A percentile compares a stretch with the other conserved stretches of the same genome.
These are phyloP conservation scores for Ciconia maguari DNA, from an alignment of 2,113 vertebrate species.

Conservation along the genomic window DNA sequence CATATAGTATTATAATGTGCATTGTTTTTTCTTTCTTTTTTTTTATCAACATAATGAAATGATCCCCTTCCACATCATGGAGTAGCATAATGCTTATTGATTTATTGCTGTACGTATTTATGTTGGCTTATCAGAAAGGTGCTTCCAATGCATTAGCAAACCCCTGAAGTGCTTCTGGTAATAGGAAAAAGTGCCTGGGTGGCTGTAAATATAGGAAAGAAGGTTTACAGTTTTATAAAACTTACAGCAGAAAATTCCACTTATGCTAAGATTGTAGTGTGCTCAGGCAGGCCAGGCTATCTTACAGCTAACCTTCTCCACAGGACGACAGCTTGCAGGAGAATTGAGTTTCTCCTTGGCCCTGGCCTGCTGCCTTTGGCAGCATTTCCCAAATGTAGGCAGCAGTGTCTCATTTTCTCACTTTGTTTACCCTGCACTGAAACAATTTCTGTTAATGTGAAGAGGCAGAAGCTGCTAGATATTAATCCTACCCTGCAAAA, in stretches of 20 bases:
- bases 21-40: neutral
- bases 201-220: neutral
- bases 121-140: conserved; percentile 13
- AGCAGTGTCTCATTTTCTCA: neutral
- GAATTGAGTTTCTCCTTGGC: neutral
- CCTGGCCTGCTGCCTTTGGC: neutral
- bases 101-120: conserved; percentile 1
- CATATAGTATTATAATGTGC: neutral
- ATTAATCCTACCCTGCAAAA: neutral
- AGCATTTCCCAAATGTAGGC: neutral
- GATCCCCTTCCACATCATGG: neutral
- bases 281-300: neutral
- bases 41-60: neutral
- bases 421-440: neutral
- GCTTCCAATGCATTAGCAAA: conserved; percentile 26
- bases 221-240: neutral
- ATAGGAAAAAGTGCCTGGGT: neutral
- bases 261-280: fast-evolving
- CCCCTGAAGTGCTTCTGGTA: conserved; percentile 3
- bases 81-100: conserved; percentile 21
- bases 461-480: neutral
- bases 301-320: neutral
- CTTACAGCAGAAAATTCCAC: neutral
- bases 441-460: neutral
- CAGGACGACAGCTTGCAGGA: neutral